Conservation (phyloP, 35 echinoderm and acorn worm species). For the Apostichopus californicus region DNA sequence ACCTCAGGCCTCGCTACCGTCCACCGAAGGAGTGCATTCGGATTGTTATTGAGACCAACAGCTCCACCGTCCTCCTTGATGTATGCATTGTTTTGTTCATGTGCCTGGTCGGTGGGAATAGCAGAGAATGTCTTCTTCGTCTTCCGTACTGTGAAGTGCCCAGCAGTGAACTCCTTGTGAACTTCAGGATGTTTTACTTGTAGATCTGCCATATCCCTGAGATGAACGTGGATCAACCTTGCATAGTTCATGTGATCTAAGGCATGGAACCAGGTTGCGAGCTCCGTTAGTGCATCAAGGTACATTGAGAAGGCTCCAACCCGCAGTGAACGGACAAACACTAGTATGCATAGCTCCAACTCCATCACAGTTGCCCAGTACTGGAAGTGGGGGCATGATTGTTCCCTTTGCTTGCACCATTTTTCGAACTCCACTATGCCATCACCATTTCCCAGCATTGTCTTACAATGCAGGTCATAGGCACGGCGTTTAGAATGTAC, state of each 20-base stretch:
- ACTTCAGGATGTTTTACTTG: not conserved
- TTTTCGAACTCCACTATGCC: not conserved
- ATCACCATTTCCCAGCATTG: not conserved
- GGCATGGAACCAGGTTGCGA: slow-evolving; percentile 18
- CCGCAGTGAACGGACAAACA: not conserved
- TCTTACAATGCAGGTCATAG: not conserved
- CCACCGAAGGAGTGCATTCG: slow-evolving; percentile 36
- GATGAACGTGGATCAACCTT: slow-evolving; percentile 30
- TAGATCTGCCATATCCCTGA: slow-evolving; percentile 23
- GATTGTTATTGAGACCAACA: slow-evolving; percentile 31
- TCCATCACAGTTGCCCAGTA: not conserved
- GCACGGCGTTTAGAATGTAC: not conserved
- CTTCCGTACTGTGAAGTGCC: slow-evolving; percentile 21
- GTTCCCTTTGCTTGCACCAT: not conserved
- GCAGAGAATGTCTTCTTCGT: not conserved
- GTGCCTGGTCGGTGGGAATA: slow-evolving; percentile 7
- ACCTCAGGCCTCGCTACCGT: slow-evolving; percentile 47
- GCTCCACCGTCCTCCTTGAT: slow-evolving; percentile 27
- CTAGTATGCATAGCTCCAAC: not conserved
- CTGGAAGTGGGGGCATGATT: not conserved
- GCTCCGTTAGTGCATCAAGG: slow-evolving; percentile 12
- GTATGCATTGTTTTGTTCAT: slow-evolving; percentile 37
- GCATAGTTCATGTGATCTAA: slow-evolving; percentile 36
- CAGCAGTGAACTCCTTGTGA: not conserved
- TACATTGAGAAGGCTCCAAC: slow-evolving; percentile 37